These are phyloP conservation scores for Ennomos erosarius DNA, from an alignment of 2,888 invertebrate genomes.

Conservation along the genomic window DNA sequence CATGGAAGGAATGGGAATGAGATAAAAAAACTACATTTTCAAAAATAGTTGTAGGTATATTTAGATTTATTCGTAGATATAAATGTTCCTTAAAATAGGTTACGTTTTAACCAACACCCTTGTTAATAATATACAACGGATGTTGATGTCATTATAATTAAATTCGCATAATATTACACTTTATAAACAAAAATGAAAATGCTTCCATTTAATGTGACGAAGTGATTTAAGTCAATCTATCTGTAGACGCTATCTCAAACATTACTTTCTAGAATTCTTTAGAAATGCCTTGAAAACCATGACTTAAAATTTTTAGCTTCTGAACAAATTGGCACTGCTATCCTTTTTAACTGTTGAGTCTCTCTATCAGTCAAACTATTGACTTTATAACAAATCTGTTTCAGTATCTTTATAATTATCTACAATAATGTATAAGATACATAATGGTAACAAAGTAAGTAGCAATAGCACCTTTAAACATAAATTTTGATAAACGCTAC, in stretches of 20 bases:
- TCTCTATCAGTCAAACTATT: slow-evolving; percentile 7
- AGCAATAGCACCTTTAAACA: slow-evolving; percentile 69
- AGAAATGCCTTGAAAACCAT: too few species aligned
- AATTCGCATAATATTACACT: slow-evolving; percentile 45
- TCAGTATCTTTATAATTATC: slow-evolving; percentile 55
- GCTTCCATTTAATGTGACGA: slow-evolving; percentile 3
- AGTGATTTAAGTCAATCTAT: slow-evolving; percentile 1
- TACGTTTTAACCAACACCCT: slow-evolving; percentile 81
- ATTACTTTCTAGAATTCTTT: too few species aligned
- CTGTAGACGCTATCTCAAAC: neutral
- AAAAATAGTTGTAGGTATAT: slow-evolving; percentile 70
- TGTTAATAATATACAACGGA: slow-evolving; percentile 69
- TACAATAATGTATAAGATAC: slow-evolving; percentile 60
- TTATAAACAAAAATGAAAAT: slow-evolving; percentile 22
- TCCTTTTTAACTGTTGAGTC: neutral
- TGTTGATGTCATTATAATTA: slow-evolving; percentile 62
- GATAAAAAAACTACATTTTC: slow-evolving; percentile 46
- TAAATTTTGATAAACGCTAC: slow-evolving; percentile 50
- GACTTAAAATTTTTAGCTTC: neutral
- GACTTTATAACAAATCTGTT: slow-evolving; percentile 3
- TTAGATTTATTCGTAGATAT: slow-evolving; percentile 73
- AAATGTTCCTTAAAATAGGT: slow-evolving; percentile 75
- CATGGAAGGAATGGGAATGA: too few species aligned
- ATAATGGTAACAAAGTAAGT: slow-evolving; percentile 64
- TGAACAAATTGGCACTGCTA: neutral